Evolutionary conservation across 2,113 vertebrate genomes (phyloP), one percentile per base, ranked within the genome.

Genomic region (Malurus elegans): DNA sequence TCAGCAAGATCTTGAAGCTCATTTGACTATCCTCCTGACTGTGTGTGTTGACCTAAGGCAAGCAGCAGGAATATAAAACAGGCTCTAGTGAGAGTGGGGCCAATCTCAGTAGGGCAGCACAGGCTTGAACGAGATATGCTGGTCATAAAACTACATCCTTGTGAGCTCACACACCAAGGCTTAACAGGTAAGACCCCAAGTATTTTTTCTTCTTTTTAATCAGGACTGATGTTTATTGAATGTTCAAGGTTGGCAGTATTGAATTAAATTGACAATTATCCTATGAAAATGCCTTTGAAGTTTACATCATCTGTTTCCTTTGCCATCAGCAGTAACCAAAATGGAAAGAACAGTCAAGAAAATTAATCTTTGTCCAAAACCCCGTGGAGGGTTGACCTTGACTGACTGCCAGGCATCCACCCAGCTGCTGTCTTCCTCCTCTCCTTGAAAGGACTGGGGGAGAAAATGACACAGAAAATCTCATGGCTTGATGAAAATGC

Each of bases 221-320:
- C 31, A 34, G 53, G 36, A 29, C 36, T 82, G 31, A 24, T 65
- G 25, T 36, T 48, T 92, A 73, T 38, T 86, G 66, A 90, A 34
- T 82, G 57, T 61, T 86, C 32, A 36, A 74, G 19, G 58, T 34
- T 86, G 48, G 28, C 36, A 75, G 44, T 72, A 75, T 65, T 90
- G 58, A 90, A 71, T 61, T 51, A 74, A 76, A 83, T 58, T 56
- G 69, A 81, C 71, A 71, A 51, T 91, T 91, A 38, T 88, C 24
- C 32, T 38, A 36, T 19, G 18, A 73, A 90, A 90, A 79, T 51
- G 64, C 64, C 50, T 80, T 78, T 67, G 69, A 91, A 86, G 64
- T 91, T 95, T 73, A 60, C 19, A 60, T 93, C n/a, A 69, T 79
- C 74, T 70, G 28, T 75, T 85, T 96, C 69, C 24, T 85, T 85